Evolutionary conservation across 1,140 invertebrate species (phyloP).

Genomic region (Saccostrea glomerata): DNA sequence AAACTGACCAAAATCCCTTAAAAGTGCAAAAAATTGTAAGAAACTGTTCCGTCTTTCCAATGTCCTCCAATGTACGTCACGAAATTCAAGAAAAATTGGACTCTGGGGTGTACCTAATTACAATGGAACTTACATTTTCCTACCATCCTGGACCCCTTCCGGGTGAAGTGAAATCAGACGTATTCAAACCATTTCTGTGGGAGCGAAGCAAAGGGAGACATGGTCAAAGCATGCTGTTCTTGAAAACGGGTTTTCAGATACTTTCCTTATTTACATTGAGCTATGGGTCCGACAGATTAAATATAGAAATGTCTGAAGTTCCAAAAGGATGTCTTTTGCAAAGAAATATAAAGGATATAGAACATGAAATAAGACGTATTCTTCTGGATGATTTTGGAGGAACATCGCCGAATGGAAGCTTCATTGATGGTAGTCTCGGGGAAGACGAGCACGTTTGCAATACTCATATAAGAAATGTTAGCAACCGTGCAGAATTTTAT

Average conservation of each 20-base stretch:
- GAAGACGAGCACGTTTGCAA: background rate
- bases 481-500: slow-evolving; percentile 58
- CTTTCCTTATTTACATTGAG: background rate
- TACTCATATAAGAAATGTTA: background rate
- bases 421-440: background rate
- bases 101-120: background rate
- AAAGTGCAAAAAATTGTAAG: background rate
- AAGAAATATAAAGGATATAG: slow-evolving; percentile 2
- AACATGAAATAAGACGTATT: background rate
- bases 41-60: background rate
- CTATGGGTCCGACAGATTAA: background rate
- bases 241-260: background rate
- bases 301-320: background rate
- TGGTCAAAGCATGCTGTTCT: background rate
- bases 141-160: background rate
- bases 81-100: background rate
- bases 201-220: background rate
- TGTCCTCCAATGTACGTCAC: background rate
- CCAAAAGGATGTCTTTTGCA: background rate
- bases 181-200: background rate
- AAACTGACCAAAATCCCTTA: too few relatives aligned
- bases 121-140: background rate
- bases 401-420: background rate
- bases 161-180: background rate
- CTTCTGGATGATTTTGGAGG: background rate